Conservation (phyloP, 2,113 vertebrate genomes). For the Oplegnathus fasciatus region DNA sequence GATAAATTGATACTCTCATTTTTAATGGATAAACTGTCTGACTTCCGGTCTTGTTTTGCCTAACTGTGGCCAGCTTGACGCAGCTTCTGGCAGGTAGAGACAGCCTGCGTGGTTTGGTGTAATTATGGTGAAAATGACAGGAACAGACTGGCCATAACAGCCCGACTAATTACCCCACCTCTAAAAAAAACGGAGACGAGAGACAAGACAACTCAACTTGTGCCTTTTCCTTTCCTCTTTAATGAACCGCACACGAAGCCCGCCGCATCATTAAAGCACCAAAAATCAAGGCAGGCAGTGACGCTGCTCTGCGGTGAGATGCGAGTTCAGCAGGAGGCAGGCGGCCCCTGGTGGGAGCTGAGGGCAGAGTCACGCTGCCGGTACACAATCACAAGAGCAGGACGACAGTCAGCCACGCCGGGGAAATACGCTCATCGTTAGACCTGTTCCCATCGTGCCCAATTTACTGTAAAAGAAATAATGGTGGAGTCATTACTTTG, state of each 20-base stretch:
- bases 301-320: constrained; percentile 17
- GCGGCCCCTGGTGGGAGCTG: constrained; percentile 67
- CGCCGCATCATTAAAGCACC: constrained; percentile 13
- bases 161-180: background rate
- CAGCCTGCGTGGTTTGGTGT: constrained; percentile 18
- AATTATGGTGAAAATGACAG: constrained; percentile 15
- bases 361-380: background rate
- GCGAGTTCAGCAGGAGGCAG: background rate
- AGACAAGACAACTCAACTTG: background rate
- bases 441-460: background rate
- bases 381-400: background rate
- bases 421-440: background rate
- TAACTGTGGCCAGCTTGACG: background rate
- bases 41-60: constrained; percentile 28
- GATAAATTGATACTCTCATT: background rate
- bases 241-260: background rate
- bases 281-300: constrained; percentile 22
- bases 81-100: background rate
- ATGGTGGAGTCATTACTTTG: background rate
- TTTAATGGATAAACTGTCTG: background rate
- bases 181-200: background rate
- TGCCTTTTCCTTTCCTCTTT: background rate
- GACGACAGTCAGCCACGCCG: background rate
- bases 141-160: background rate
- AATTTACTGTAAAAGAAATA: constrained; percentile 14